Evolutionary conservation across 2,113 vertebrate species (phyloP).

Genomic region (Elaphurus davidianus): DNA sequence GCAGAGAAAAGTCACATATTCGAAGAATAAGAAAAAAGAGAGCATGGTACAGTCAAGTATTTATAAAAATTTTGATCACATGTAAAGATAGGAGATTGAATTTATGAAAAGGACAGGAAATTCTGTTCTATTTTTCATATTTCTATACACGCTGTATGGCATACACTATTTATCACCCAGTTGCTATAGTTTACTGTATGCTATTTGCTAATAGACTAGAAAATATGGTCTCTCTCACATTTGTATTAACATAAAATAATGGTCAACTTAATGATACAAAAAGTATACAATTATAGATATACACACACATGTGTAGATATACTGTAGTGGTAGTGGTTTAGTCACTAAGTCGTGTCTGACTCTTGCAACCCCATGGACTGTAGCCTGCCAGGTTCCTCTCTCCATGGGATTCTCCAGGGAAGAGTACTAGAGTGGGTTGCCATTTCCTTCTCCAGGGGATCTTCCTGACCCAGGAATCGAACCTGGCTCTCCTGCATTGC

Average conservation of each 20-base stretch:
- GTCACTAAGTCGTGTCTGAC: neutral
- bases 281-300: neutral
- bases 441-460: neutral
- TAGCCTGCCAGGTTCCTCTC: neutral
- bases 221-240: neutral
- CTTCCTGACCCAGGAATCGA: neutral
- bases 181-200: neutral
- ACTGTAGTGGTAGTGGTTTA: neutral
- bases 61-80: neutral
- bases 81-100: neutral
- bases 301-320: neutral
- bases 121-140: neutral
- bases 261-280: neutral
- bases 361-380: neutral
- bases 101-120: neutral
- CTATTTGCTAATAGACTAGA: neutral
- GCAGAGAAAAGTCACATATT: neutral
- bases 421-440: neutral
- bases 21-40: slow-evolving; percentile 1
- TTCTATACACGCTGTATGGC: neutral
- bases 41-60: neutral
- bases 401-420: neutral
- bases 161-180: neutral
- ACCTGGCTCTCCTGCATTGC: neutral
- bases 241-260: neutral